Percentiles rank a stretch among this genome's conserved stretches.
Conservation (phyloP, 2,888 invertebrate species). For the Agonum fuliginosum region DNA sequence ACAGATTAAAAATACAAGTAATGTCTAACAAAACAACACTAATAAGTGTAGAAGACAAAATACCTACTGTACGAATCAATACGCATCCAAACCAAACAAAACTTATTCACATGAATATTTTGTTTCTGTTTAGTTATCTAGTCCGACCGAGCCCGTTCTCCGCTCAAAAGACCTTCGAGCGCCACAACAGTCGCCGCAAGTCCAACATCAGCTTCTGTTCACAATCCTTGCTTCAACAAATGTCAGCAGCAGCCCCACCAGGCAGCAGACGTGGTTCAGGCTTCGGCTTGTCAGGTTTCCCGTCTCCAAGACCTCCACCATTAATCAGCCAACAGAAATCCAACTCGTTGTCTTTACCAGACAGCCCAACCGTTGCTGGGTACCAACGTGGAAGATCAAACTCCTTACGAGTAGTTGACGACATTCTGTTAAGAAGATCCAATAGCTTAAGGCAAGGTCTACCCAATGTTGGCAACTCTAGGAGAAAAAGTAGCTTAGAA, state of each 20-base stretch:
- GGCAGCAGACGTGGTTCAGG: slow-evolving; percentile 83
- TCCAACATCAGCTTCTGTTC: slow-evolving; percentile 94
- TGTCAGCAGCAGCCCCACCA: slow-evolving; percentile 74
- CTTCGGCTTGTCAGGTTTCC: slow-evolving; percentile 79
- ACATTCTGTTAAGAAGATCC: slow-evolving; percentile 87
- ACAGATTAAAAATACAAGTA: too few relatives aligned
- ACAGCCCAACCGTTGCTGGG: slow-evolving; percentile 89
- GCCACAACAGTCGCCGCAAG: slow-evolving; percentile 92
- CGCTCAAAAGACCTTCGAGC: slow-evolving; percentile 94
- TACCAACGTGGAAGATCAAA: slow-evolving; percentile 88
- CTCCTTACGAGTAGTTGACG: slow-evolving; percentile 90
- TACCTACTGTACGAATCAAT: too few relatives aligned
- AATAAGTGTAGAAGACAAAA: too few relatives aligned
- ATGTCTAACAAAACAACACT: too few relatives aligned
- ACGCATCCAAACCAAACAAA: too few relatives aligned
- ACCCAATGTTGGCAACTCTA: slow-evolving; percentile 76
- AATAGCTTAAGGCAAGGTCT: slow-evolving; percentile 90
- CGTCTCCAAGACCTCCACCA: slow-evolving; percentile 81
- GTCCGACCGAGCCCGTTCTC: slow-evolving; percentile 96
- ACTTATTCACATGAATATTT: too few relatives aligned
- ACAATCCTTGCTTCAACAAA: slow-evolving; percentile 82
- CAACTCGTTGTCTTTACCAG: slow-evolving; percentile 91
- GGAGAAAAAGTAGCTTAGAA: slow-evolving; percentile 87
- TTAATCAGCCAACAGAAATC: slow-evolving; percentile 89
- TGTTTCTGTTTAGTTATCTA: slow-evolving; percentile 82